These are phyloP conservation scores for Zeugodacus cucurbitae DNA, from an alignment of 1,140 invertebrate genomes.

Conservation along the genomic window DNA sequence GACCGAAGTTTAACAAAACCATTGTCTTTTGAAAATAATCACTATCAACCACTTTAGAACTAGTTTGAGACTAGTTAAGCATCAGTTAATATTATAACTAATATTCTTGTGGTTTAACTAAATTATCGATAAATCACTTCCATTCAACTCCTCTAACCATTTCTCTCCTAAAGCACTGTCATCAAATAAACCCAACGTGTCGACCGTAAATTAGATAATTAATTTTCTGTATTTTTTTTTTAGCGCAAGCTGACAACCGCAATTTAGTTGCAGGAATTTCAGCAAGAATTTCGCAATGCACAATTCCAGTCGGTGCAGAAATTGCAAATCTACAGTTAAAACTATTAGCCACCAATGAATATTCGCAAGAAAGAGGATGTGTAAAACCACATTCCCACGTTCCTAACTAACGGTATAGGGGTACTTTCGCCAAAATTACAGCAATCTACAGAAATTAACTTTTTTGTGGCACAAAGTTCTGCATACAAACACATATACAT, in stretches of 20 bases:
- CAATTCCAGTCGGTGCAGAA: background rate
- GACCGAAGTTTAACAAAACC: no score
- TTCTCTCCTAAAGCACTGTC: background rate
- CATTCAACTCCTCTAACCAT: background rate
- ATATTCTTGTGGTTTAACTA: background rate
- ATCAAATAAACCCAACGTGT: background rate
- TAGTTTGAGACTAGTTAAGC: no score
- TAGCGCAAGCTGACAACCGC: background rate
- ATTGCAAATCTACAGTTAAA: background rate
- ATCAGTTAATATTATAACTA: background rate
- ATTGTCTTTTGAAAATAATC: no score
- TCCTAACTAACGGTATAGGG: background rate
- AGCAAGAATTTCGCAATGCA: background rate
- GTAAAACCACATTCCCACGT: slow-evolving; percentile 22
- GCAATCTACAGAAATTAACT: slow-evolving; percentile 12
- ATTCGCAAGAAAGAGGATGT: background rate
- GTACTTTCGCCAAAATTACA: slow-evolving; percentile 32
- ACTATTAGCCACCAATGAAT: background rate
- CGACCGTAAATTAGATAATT: background rate
- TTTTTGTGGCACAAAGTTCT: background rate
- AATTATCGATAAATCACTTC: no score
- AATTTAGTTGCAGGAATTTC: background rate
- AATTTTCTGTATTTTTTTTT: background rate
- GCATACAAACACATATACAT: background rate
- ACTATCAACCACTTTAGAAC: no score